These are phyloP conservation scores for Mallotus villosus DNA, from an alignment of 2,797 vertebrate species.

Conservation along the genomic window DNA sequence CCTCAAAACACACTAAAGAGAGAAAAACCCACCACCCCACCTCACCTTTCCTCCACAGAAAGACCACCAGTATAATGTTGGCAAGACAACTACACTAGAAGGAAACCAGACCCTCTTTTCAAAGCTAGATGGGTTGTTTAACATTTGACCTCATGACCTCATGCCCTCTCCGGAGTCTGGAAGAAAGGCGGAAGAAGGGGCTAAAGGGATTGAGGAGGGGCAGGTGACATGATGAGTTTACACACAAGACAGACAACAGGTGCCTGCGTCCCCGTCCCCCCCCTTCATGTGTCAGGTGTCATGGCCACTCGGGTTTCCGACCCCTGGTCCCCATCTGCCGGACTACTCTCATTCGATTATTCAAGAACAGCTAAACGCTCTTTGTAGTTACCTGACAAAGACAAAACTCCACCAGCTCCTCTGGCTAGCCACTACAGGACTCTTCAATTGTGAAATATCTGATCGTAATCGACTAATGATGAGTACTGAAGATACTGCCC, in stretches of 20 bases:
- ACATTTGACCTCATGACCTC: constrained; percentile 43
- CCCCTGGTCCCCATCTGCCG: constrained; percentile 69
- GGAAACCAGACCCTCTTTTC: constrained; percentile 35
- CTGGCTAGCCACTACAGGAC: constrained; percentile 44
- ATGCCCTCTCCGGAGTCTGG: constrained; percentile 40
- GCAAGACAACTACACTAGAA: background rate
- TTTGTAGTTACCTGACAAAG: constrained; percentile 69
- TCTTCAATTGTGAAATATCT: constrained; percentile 21
- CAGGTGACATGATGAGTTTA: constrained; percentile 53
- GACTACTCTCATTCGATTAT: constrained; percentile 74
- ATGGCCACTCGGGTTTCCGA: constrained; percentile 67
- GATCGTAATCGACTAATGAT: background rate
- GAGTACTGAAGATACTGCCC: background rate
- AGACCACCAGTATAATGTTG: constrained; percentile 2
- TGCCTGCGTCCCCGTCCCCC: constrained; percentile 19
- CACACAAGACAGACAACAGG: constrained; percentile 53
- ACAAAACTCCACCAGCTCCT: constrained; percentile 67
- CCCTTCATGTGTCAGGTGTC: constrained; percentile 67
- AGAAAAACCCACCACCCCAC: background rate
- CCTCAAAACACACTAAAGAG: constrained; percentile 7
- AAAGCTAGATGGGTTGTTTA: constrained; percentile 24
- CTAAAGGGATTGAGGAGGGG: constrained; percentile 37
- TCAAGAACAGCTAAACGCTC: constrained; percentile 78
- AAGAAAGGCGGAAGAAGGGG: constrained; percentile 17
- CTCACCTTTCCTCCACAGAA: background rate